A percentile compares a stretch with the other conserved stretches of the same genome.
These are phyloP conservation scores for Pelobates cultripes DNA, from an alignment of 2,797 vertebrate species.

Conservation along the genomic window DNA sequence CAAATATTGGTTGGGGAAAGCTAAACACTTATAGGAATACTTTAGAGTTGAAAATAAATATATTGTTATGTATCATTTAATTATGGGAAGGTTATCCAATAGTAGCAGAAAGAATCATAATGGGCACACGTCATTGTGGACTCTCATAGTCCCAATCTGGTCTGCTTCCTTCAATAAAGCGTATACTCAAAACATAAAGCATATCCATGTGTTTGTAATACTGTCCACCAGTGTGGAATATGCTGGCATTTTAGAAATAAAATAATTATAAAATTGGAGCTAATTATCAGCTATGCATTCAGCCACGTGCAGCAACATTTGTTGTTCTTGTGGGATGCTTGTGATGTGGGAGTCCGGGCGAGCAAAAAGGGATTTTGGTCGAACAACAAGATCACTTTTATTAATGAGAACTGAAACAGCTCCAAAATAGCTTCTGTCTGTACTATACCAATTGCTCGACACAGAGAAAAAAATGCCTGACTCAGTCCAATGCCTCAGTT, in stretches of 20 bases:
- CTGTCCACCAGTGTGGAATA: too few relatives aligned
- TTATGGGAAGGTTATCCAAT: too few relatives aligned
- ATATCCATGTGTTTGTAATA: not conserved
- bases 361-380: constrained; percentile 46
- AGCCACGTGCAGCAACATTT: constrained; percentile 41
- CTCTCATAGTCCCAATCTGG: too few relatives aligned
- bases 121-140: too few relatives aligned
- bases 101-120: too few relatives aligned
- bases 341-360: constrained; percentile 39
- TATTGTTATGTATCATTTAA: too few relatives aligned
- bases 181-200: not conserved
- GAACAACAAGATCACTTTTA: constrained; percentile 57
- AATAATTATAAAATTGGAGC: not conserved
- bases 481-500: constrained; percentile 28
- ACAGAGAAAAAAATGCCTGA: constrained; percentile 26
- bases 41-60: too few relatives aligned
- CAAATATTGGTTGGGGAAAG: too few relatives aligned
- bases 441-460: constrained; percentile 15
- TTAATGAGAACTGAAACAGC: constrained; percentile 53
- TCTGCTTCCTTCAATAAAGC: not conserved
- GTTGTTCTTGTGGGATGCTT: constrained; percentile 36
- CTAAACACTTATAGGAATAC: too few relatives aligned
- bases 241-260: too few relatives aligned
- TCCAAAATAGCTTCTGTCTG: constrained; percentile 39
- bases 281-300: constrained; percentile 13